phyloP scores from a whole-genome alignment of 2,797 vertebrate species.

The Xenopus petersii region DNA sequence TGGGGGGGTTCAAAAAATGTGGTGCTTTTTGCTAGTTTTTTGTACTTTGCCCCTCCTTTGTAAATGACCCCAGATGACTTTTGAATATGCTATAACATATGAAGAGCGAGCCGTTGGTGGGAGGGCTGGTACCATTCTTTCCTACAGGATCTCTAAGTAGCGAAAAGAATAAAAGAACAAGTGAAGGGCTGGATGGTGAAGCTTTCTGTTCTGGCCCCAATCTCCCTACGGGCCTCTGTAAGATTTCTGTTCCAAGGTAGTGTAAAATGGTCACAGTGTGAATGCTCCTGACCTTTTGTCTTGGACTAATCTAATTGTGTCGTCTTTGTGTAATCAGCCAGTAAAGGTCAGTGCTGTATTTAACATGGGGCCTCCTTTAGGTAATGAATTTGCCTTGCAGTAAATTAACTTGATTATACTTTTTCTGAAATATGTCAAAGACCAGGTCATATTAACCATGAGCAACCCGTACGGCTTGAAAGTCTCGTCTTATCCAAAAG shows the following conservation, averaged over 20 bases:
- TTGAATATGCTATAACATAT: not conserved
- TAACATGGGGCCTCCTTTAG: conserved; percentile 90
- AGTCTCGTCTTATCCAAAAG: conserved; percentile 15
- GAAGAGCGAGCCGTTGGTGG: not conserved
- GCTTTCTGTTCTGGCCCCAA: not conserved
- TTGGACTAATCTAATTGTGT: conserved; percentile 94
- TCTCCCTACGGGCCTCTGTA: conserved; percentile 21
- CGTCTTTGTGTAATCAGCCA: conserved; percentile 95
- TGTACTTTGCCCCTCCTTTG: no score
- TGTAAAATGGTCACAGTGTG: conserved; percentile 79
- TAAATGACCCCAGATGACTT: not conserved
- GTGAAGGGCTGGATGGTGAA: not conserved
- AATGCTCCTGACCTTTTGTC: conserved; percentile 93
- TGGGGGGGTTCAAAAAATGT: no score
- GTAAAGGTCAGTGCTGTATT: conserved; percentile 93
- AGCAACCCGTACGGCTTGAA: conserved; percentile 45
- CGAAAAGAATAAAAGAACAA: not conserved
- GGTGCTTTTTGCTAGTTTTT: no score
- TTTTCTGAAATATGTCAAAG: conserved; percentile 78
- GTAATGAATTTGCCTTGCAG: conserved; percentile 93
- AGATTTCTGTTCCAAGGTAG: conserved; percentile 67
- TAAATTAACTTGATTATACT: conserved; percentile 98
- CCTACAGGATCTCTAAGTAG: not conserved
- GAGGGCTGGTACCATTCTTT: not conserved
- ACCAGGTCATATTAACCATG: conserved; percentile 73